A percentile compares a stretch with the other conserved stretches of the same genome.
Evolutionary conservation across 2,888 invertebrate genomes (phyloP).

Genomic region (Choristoneura rosaceana): DNA sequence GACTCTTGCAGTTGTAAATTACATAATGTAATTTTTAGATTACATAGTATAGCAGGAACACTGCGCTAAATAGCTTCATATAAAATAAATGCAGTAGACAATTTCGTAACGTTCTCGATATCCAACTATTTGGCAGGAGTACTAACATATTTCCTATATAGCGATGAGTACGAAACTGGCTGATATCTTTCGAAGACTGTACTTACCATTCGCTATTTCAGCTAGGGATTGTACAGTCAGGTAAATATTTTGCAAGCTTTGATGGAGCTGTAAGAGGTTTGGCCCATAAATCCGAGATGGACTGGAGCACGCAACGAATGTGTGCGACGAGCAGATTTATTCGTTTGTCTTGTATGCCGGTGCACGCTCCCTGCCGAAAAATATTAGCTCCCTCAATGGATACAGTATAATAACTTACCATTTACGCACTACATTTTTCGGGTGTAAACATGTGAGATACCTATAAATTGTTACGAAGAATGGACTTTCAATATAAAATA

Average conservation of each 20-base stretch:
- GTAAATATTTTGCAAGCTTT: constrained; percentile 58
- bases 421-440: constrained; percentile 26
- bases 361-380: constrained; percentile 55
- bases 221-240: constrained; percentile 42
- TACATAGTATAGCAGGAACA: neutral
- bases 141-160: neutral
- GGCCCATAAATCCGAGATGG: constrained; percentile 66
- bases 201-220: constrained; percentile 23
- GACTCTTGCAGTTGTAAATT: constrained; percentile 6
- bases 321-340: constrained; percentile 70
- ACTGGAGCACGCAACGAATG: constrained; percentile 69
- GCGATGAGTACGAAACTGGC: constrained; percentile 25
- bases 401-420: constrained; percentile 36
- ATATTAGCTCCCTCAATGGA: constrained; percentile 37
- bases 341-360: constrained; percentile 65
- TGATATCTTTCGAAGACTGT: constrained; percentile 36
- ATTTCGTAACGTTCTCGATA: neutral
- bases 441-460: neutral
- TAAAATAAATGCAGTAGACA: no score
- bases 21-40: neutral
- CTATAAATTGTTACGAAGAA: neutral
- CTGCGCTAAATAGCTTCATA: no score
- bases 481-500: neutral
- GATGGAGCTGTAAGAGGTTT: constrained; percentile 62
- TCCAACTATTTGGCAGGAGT: no score